Base-by-base conservation (phyloP, 2,113 vertebrate genomes). In the Limanda limanda region DNA sequence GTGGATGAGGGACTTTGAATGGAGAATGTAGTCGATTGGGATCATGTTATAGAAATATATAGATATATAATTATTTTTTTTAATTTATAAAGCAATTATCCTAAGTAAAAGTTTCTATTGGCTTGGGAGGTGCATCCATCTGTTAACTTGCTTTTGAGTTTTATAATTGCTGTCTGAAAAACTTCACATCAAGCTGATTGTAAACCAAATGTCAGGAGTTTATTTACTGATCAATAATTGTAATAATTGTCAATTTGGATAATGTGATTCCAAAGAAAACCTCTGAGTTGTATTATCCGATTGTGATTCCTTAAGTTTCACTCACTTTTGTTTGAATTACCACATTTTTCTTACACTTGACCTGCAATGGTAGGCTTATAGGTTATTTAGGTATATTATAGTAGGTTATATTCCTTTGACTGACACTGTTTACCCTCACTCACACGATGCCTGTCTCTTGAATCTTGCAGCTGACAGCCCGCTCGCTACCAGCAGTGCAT, bases 381-480 rank as follows among this genome's bases (percentile, higher is more conserved):
- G 31, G 6, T 31, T 31, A 31, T 31, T 7, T 31, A 31, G 6
- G 5, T 31, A 31, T 31, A 7, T 31, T 31, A 31, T 31, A 31
- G 7, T 31, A 31, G 31, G 37, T 55, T 76, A 59, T 79, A 40
- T 66, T 55, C 75, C 48, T 79, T 81, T 84, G 76, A 79, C 81
- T 61, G 45, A 21, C 78, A 47, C 71, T 80, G 20, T 76, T 71
- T 78, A 77, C 62, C 75, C 71, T 86, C 79, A 83, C 80, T 90
- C 76, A 86, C 70, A 62, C 71, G 65, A 68, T 82, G 76, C 62
- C 74, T 63, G 42, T 91, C 71, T 84, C 31, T n/a, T n/a, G n/a
- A n/a, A n/a, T n/a, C n/a, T n/a, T 90, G 59, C 85, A 99, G 98
- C 69, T 99, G 87, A 97, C 98, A 20, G 97, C 97, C 52, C 93